Evolutionary conservation across 2,113 vertebrate genomes (phyloP), one percentile per base, ranked within the genome.

Genomic region (Gobio gobio): DNA sequence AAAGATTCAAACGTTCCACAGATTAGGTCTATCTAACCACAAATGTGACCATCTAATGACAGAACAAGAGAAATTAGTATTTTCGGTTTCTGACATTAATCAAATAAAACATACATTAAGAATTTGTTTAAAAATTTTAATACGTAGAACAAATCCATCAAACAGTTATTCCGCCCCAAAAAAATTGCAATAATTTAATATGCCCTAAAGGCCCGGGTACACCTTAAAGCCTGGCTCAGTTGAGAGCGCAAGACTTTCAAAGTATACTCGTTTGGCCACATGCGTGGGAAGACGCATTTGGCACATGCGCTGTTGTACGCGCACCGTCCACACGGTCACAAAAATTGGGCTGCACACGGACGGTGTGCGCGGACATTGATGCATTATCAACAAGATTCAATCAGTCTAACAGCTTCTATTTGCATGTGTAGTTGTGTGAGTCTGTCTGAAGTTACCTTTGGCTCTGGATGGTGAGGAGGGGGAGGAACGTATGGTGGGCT

Each of bases 391-490:
- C 10, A 78, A 43, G 18, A 79, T 45, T 61, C 1, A 3, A 61
- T 61, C 14, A 45, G 33, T 79, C 22, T 10, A 18, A 18, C 9
- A 10, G 14, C 9, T 12, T 63, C 10, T 58, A 43, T 51, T 36
- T 16, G 36, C 68, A 16, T 78, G 47, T 59, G 22, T 78, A 10
- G 40, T 3, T 54, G 43, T 75, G 58, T 85, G 40, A 33, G 47
- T 33, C 12, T 43, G n/a, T 18, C 1, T 77, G 56, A 82, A 66
- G 90, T 92, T 96, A 99, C 98, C 98, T 98, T 97, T 98, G 89
- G 93, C 92, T 96, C 95, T 95, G 8, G 97, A 97, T 7, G 98
- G 98, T 84, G 98, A 99, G 10, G 98, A 95, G 72, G 98, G 98
- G 85, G 98, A 99, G 1, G 98, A 99, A 78, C 94, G 97, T 83